Base-by-base conservation (phyloP, 1,140 invertebrate genomes). In the Melitaea cinxia region DNA sequence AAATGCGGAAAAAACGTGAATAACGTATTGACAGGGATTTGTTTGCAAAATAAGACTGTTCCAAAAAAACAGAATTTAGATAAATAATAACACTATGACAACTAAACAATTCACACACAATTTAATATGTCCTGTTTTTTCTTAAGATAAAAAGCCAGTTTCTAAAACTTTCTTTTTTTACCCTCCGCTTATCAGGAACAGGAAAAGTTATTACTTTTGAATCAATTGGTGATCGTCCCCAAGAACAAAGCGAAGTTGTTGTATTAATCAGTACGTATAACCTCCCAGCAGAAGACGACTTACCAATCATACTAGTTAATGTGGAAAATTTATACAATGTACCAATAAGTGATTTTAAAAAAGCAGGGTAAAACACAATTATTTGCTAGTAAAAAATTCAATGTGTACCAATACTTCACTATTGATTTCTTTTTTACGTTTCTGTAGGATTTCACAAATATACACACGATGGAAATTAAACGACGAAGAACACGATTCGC, bases 251-350 rank as follows among this genome's bases (percentile, higher is more conserved):
- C 15, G 78, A 81, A 68, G 57, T 88, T 19, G 73, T 90, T 59
- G 75, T 65, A 12, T 39, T 85, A 33, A 68, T 88, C 21, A 83
- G 82, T 57, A 82, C 66, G n/a, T 69, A 52, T 45, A 85, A 86
- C 63, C 71, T 90, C 49, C 88, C 88, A 2, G 81, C 85, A 1
- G 47, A 77, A 37, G 85, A 90, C 57, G 88, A 88, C 50, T 14
- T 68, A 0, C 84, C 84, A n/a, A 70, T 90, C 17, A 56, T 88
- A 45, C 85, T 90, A 60, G 64, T 88, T 1, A 86, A 85, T 59
- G 58, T 88, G n/a, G 75, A 78, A 30, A 76, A 65, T 24, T 49
- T 90, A 17, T 65, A 49, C 28, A 73, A 83, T 53, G 26, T 82
- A 42, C 88, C 88, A 10, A 28, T 78, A 6, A 52, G 72, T 6